Evolutionary conservation across 2,888 invertebrate genomes (phyloP).

Genomic region (Drosophila eohydei): DNA sequence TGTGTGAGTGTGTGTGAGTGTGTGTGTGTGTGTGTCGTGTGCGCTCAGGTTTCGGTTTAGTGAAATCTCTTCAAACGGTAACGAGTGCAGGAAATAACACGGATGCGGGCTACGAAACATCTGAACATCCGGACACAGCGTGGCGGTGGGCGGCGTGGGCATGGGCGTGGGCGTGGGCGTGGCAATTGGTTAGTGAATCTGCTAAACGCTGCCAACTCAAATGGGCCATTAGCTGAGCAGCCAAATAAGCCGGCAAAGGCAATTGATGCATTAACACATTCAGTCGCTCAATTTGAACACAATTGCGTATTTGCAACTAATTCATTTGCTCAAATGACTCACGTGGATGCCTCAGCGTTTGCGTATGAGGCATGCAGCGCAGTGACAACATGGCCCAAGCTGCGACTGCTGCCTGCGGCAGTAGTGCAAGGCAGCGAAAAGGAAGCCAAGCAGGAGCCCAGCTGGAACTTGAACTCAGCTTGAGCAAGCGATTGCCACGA

Average conservation of each 20-base stretch:
- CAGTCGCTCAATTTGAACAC: conserved; percentile 3
- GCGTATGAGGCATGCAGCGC: not conserved
- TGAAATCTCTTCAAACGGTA: conserved; percentile 47
- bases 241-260: conserved; percentile 7
- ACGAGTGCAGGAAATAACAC: conserved; percentile 58
- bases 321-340: not conserved
- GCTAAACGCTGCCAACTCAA: conserved; percentile 13
- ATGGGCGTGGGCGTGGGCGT: too few species aligned
- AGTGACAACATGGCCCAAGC: not conserved
- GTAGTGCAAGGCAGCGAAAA: not conserved
- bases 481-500: not conserved
- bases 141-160: too few species aligned
- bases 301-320: not conserved
- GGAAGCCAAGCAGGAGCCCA: not conserved
- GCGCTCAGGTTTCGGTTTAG: conserved; percentile 46
- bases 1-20: conserved; percentile 24
- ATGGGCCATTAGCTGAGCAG: not conserved
- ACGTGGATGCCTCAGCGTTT: not conserved
- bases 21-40: conserved; percentile 19
- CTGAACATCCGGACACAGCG: conserved; percentile 12
- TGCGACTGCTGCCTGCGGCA: not conserved
- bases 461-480: not conserved
- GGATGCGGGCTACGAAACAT: conserved; percentile 34
- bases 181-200: not conserved
- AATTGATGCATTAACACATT: conserved; percentile 11